Base-by-base conservation (phyloP, 2,888 invertebrate species). In the Callyntrura guangdongensis region DNA sequence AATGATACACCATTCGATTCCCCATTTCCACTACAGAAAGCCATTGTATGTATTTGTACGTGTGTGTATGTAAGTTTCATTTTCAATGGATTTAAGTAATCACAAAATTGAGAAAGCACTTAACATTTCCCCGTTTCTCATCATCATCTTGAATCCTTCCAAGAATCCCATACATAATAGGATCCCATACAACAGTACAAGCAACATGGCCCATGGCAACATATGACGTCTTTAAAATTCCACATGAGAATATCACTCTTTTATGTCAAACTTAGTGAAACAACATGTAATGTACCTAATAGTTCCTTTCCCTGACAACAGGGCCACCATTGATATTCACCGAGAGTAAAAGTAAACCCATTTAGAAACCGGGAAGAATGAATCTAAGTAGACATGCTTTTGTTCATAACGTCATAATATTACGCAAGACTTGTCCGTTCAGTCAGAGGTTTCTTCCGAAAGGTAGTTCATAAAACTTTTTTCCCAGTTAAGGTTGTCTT, bases 151-250 rank as follows among this genome's bases (percentile, higher is more conserved):
- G 3, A 36, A 36, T 36, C 36, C 36, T 36, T 36, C 36, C 6
- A 36, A 36, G 36, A 36, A 36, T 36, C 36, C 36, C 6, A 47
- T 36, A 2, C 6, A 36, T 4, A 6, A 36, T 4, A 36, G 36
- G 2, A 36, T 36, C 36, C 14, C 53, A 53, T 53, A 3, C 53
- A 53, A 53, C 53, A n/a, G n/a, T n/a, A n/a, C n/a, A n/a, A n/a
- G n/a, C n/a, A 11, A 25, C 6, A 67, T 11, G 27, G 12, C 3
- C 67, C 11, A 27, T 4, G 27, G 83, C 67, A 83, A 64, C 83
- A 83, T 64, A 67, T 83, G 81, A 59, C 27, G 59, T 81, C 61
- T 17, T 81, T 53, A 67, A 67, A 64, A 25, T 64, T 22, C 64
- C 36, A 36, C 2, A 36, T 36, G 36, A 36, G 36, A 36, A 36